These are phyloP conservation scores for Littorina saxatilis DNA, from an alignment of 1,140 invertebrate species.

Conservation along the genomic window DNA sequence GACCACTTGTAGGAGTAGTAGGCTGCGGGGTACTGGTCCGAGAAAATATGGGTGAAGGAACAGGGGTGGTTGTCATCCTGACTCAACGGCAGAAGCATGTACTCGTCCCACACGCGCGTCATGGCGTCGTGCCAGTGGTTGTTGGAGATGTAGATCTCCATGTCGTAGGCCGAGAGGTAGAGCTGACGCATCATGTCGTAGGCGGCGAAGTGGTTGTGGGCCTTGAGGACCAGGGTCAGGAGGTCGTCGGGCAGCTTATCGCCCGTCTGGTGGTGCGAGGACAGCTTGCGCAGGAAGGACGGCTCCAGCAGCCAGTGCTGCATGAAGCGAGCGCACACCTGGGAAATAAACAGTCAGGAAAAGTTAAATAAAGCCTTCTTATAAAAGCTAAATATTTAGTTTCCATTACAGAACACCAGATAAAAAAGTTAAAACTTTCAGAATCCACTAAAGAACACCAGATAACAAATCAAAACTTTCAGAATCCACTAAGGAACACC, in stretches of 20 bases:
- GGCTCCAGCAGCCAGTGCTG: constrained; percentile 87
- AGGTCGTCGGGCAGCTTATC: constrained; percentile 83
- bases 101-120: constrained; percentile 31
- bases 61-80: constrained; percentile 80
- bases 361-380: too few species aligned
- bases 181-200: constrained; percentile 86
- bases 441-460: too few species aligned
- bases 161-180: constrained; percentile 89
- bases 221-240: constrained; percentile 83
- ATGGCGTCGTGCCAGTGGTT: constrained; percentile 42
- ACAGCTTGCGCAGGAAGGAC: constrained; percentile 81
- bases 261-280: constrained; percentile 84
- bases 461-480: too few species aligned
- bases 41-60: constrained; percentile 81
- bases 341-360: neutral
- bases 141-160: constrained; percentile 84
- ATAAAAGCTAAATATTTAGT: too few species aligned
- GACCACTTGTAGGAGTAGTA: constrained; percentile 77
- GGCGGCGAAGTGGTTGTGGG: constrained; percentile 86
- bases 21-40: constrained; percentile 73
- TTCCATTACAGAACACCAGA: too few species aligned
- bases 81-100: constrained; percentile 38
- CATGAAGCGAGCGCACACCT: constrained; percentile 87
- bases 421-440: too few species aligned
- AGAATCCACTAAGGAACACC: too few species aligned